These are phyloP conservation scores for Regulus satrapa DNA, from an alignment of 2,113 vertebrate species.

Conservation along the genomic window DNA sequence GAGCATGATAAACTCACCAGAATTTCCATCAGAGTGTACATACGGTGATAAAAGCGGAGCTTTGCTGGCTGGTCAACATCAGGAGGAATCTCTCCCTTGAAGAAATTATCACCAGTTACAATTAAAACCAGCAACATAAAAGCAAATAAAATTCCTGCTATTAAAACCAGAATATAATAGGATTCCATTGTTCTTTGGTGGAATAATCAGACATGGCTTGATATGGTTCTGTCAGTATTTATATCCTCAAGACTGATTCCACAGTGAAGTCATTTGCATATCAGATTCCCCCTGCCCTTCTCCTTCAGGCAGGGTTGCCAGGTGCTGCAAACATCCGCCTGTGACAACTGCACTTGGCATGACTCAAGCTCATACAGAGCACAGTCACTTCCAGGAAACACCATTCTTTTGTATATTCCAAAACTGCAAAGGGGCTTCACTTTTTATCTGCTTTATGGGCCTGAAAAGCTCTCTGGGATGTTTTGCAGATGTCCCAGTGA, in stretches of 20 bases:
- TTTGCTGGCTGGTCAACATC: constrained; percentile 14
- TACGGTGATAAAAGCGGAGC: background rate
- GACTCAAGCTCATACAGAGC: accelerated
- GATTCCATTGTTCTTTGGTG: background rate
- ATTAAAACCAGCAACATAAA: background rate
- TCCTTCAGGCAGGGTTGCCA: background rate
- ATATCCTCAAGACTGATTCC: background rate
- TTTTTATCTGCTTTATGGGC: background rate
- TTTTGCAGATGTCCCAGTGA: background rate
- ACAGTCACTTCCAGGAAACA: background rate
- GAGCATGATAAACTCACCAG: constrained; percentile 15
- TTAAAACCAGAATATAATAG: background rate
- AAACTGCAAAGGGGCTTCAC: background rate
- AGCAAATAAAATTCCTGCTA: background rate
- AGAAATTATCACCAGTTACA: background rate
- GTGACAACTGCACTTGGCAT: background rate
- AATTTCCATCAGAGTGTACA: background rate
- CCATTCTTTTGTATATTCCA: background rate
- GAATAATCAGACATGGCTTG: background rate
- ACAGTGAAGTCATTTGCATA: background rate
- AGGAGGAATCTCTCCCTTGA: constrained; percentile 12
- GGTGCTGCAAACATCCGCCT: background rate
- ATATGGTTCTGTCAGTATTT: background rate
- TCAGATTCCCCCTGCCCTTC: background rate
- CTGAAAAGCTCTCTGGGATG: background rate